Evolutionary conservation across 2,113 vertebrate species (phyloP).

Genomic region (Chitala chitala): DNA sequence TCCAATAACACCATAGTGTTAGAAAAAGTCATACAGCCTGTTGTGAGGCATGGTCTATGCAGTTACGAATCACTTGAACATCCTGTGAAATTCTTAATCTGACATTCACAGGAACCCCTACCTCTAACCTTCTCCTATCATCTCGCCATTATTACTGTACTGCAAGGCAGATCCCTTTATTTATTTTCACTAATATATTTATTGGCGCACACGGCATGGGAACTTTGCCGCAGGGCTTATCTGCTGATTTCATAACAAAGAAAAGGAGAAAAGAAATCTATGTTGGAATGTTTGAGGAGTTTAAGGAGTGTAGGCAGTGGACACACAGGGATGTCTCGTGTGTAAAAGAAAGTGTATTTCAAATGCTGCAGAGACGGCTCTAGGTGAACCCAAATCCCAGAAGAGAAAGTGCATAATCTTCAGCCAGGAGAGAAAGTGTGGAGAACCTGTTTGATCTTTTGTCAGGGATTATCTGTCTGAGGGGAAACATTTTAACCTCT

Average conservation of each 20-base stretch:
- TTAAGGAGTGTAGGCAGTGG: not conserved
- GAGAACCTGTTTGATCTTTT: slow-evolving; percentile 26
- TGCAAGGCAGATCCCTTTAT: too few species aligned
- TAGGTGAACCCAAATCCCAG: slow-evolving; percentile 16
- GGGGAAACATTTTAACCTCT: not conserved
- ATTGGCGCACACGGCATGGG: not conserved
- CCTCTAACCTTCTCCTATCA: not conserved
- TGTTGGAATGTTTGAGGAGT: not conserved
- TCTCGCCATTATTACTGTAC: not conserved
- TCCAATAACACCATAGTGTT: too few species aligned
- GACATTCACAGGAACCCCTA: not conserved
- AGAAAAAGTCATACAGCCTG: too few species aligned
- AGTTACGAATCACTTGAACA: not conserved
- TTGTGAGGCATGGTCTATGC: not conserved
- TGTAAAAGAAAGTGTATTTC: not conserved
- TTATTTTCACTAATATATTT: slow-evolving; percentile 18
- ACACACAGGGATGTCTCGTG: not conserved
- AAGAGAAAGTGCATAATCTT: slow-evolving; percentile 18
- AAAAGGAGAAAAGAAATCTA: not conserved
- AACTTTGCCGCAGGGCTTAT: not conserved
- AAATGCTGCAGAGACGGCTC: not conserved
- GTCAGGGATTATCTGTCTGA: slow-evolving; percentile 21
- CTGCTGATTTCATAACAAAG: slow-evolving; percentile 2
- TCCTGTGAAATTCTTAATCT: not conserved
- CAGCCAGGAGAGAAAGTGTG: slow-evolving; percentile 19